These are phyloP conservation scores for Andinoacara biseriatus DNA, from an alignment of 2,113 vertebrate species.

Conservation along the genomic window DNA sequence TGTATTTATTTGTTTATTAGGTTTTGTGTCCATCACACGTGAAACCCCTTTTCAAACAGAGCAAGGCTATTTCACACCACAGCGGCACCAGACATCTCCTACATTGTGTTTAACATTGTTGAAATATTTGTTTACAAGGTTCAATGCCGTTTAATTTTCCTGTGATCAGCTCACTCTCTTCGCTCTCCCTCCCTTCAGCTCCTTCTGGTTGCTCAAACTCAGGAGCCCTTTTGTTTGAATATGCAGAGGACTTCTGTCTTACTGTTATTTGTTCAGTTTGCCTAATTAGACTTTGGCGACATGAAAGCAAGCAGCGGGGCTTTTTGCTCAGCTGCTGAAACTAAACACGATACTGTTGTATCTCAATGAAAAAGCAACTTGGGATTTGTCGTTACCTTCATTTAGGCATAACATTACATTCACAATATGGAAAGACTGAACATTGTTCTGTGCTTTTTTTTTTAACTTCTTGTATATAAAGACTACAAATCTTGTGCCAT, in stretches of 20 bases:
- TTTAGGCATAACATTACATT: background rate
- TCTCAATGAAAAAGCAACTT: conserved; percentile 1
- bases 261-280: conserved; percentile 64
- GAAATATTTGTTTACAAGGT: conserved; percentile 82
- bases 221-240: conserved; percentile 69
- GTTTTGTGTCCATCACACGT: conserved; percentile 37
- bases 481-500: background rate
- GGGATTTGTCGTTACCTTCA: conserved; percentile 18
- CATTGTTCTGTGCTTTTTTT: background rate
- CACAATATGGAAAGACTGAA: fast-evolving
- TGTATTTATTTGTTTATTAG: background rate
- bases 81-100: conserved; percentile 54
- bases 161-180: conserved; percentile 57
- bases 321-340: conserved; percentile 43
- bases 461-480: background rate
- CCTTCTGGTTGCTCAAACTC: conserved; percentile 51
- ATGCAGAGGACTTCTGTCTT: conserved; percentile 62
- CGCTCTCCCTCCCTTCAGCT: conserved; percentile 13
- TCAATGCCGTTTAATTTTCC: conserved; percentile 79
- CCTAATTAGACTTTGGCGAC: conserved; percentile 67
- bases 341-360: conserved; percentile 48
- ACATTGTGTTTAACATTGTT: conserved; percentile 74
- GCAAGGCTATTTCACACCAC: conserved; percentile 71
- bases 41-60: conserved; percentile 50
- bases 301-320: conserved; percentile 62